A percentile compares a stretch with the other conserved stretches of the same genome.
Conservation (phyloP, 2,888 invertebrate species). For the Trichacis sp. region DNA sequence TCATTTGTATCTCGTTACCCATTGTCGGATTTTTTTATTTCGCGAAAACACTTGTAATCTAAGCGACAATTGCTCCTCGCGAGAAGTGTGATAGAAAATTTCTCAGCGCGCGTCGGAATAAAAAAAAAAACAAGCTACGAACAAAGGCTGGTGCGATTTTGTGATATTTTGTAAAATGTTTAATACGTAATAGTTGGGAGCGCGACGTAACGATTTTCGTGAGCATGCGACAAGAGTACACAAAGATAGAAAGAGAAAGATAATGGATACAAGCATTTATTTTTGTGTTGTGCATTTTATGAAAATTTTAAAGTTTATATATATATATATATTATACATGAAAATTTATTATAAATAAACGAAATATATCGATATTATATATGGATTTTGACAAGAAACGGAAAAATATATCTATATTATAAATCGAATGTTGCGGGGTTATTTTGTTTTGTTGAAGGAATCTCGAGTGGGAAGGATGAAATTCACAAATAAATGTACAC, state of each 20-base stretch:
- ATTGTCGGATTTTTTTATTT: background rate
- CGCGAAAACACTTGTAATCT: background rate
- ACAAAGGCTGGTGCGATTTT: conserved; percentile 67
- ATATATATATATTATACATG: conserved; percentile 37
- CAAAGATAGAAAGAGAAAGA: conserved; percentile 16
- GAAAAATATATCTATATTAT: conserved; percentile 39
- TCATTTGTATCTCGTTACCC: background rate
- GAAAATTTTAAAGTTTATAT: conserved; percentile 38
- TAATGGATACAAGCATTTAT: conserved; percentile 66
- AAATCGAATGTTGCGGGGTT: conserved; percentile 43
- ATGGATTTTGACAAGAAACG: conserved; percentile 49
- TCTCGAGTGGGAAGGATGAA: conserved; percentile 53
- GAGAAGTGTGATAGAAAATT: conserved; percentile 9
- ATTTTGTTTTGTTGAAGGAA: conserved; percentile 56
- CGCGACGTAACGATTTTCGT: conserved; percentile 17
- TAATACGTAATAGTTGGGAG: conserved; percentile 36
- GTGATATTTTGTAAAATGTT: conserved; percentile 67
- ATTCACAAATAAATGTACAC: conserved; percentile 21
- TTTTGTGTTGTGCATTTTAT: conserved; percentile 69
- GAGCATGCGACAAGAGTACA: conserved; percentile 15
- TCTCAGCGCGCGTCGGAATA: background rate
- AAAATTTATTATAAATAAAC: conserved; percentile 51
- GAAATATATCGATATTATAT: conserved; percentile 46
- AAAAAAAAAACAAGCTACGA: conserved; percentile 46
- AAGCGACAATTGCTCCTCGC: conserved; percentile 2